Evolutionary conservation across 2,888 invertebrate genomes (phyloP), one percentile per base, ranked within the genome.

Genomic region (Lymantria dispar): DNA sequence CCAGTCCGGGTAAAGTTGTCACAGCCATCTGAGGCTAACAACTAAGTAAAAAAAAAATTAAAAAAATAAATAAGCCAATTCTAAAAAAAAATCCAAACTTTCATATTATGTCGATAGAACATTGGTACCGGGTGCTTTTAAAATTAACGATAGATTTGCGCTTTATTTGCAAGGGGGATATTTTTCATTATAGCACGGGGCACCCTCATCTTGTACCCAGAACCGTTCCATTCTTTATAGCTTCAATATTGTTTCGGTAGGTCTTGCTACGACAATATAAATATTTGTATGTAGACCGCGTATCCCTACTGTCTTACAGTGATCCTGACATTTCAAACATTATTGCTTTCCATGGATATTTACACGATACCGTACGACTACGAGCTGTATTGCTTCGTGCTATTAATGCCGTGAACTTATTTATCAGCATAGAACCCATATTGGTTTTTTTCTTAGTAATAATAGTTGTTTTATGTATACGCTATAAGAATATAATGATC

Each of bases 171-270:
- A 55, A 60, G 75, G 77, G 77, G 77, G 70, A 71, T 72, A 74
- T 72, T 80, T 85, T 82, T 85, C 83, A 85, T 85, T 86, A 83
- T 72, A 62, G 57, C 53, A 54, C 58, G 63, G 54, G 66, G 68
- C 75, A 69, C 80, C 82, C 82, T 72, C 70, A 68, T 68, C 64
- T 70, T 70, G 62, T 66, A 67, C 62, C 65, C 60, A 49, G 51
- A 59, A 56, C 67, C 70, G 60, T 77, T 70, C 70, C 74, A 59
- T 83, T 80, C 74, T 84, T 84, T 81, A 85, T 80, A 62, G 78
- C 72, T 45, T 69, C 83, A 81, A 85, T 86, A 85, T 83, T 83
- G 84, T 83, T 86, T 83, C 66, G 74, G 72, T 67, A 73, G 72
- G 65, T 74, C 66, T 78, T 71, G 71, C 73, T 72, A 65, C 65